A percentile compares a stretch with the other conserved stretches of the same genome.
These are phyloP conservation scores for Bombus pyrosoma DNA, from an alignment of 1,140 invertebrate species.

Conservation along the genomic window DNA sequence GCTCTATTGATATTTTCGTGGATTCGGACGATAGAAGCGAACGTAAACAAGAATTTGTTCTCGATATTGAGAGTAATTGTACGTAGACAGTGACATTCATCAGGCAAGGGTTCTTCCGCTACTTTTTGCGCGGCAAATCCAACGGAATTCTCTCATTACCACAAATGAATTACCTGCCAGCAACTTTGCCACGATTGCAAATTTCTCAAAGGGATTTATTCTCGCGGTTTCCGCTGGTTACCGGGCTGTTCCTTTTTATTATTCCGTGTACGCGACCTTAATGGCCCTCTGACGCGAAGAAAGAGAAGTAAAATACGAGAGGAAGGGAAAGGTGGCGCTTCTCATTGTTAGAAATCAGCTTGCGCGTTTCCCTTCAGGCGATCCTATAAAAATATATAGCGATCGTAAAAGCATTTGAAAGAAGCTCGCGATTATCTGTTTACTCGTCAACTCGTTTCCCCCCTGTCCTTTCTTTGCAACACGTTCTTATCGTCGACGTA, in stretches of 20 bases:
- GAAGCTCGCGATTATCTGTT: conserved; percentile 18
- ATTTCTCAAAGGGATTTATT: conserved; percentile 40
- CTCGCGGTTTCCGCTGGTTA: conserved; percentile 27
- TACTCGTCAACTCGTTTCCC: conserved; percentile 6
- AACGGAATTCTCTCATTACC: conserved; percentile 21
- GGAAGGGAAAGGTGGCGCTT: background rate
- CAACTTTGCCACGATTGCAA: conserved; percentile 19
- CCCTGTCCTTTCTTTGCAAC: background rate
- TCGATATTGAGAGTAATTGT: conserved; percentile 10
- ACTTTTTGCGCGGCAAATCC: background rate
- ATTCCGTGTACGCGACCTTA: conserved; percentile 30
- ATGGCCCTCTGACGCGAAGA: conserved; percentile 3
- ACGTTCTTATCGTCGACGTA: too few species aligned
- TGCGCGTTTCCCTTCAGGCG: background rate
- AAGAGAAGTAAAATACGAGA: background rate
- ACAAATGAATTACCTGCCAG: conserved; percentile 29
- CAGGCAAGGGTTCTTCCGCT: background rate
- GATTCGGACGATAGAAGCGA: too few species aligned
- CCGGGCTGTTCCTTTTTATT: conserved; percentile 35
- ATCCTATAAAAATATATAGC: conserved; percentile 13
- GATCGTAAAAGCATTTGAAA: conserved; percentile 23
- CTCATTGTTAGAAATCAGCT: conserved; percentile 10
- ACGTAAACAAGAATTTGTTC: background rate
- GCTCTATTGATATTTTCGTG: background rate
- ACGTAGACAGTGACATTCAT: conserved; percentile 9